Conservation (phyloP, 1,140 invertebrate genomes). For the Aphelinus atriplicis region DNA sequence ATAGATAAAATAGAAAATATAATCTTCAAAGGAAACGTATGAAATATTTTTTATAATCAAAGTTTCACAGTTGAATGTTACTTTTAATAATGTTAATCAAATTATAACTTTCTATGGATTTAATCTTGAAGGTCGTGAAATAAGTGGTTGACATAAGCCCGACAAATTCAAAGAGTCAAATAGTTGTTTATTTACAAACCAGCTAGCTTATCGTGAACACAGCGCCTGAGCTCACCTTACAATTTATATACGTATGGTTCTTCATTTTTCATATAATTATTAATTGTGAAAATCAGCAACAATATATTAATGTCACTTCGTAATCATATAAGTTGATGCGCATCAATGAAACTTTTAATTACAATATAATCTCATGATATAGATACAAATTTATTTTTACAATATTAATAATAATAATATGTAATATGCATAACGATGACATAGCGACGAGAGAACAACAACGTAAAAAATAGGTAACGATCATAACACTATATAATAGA, state of each 20-base stretch:
- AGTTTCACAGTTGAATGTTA: no score
- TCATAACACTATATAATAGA: constrained; percentile 32
- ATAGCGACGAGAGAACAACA: constrained; percentile 28
- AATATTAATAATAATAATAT: constrained; percentile 16
- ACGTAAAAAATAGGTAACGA: background rate
- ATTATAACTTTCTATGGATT: no score
- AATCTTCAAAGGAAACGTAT: no score
- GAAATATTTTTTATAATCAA: no score
- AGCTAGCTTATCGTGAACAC: constrained; percentile 63
- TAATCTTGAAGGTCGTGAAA: no score
- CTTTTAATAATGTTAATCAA: no score
- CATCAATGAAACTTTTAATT: constrained; percentile 18
- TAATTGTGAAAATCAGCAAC: constrained; percentile 53
- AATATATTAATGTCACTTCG: constrained; percentile 41
- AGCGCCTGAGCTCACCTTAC: constrained; percentile 60
- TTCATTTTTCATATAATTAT: constrained; percentile 51
- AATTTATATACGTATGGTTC: constrained; percentile 58
- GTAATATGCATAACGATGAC: constrained; percentile 25
- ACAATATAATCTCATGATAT: constrained; percentile 19
- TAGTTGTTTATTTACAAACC: constrained; percentile 66
- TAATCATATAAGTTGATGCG: constrained; percentile 27
- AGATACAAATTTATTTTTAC: constrained; percentile 29
- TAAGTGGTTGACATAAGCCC: no score
- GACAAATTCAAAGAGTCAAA: constrained; percentile 62
- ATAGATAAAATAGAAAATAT: no score